Evolutionary conservation across 2,113 vertebrate genomes (phyloP), one percentile per base, ranked within the genome.

Genomic region (Perca schrenkii): DNA sequence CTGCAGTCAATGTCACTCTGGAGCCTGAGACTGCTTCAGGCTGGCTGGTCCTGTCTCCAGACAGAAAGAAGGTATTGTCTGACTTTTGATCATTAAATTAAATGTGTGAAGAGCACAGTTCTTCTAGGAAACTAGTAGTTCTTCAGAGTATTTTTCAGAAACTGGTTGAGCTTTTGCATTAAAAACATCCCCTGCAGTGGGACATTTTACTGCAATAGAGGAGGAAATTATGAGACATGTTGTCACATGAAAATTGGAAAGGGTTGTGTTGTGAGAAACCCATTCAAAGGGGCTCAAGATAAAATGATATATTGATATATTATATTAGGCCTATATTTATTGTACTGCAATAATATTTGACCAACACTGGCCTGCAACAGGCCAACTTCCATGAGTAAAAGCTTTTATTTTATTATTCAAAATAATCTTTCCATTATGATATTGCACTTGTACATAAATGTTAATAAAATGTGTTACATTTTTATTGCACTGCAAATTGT

Each of bases 1-100:
- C 74, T 74, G 2, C 82, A 93, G 93, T 83, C 21, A 82, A 89
- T 6, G 65, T 94, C 31, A 91, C 79, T 68, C 73, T 94, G 77
- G 94, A 94, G 46, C 87, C 91, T 8, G 66, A 22, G 4, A 94
- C 93, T 2, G 94, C 91, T 13, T 84, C 91, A 6, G 71, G 84
- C 2, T 93, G 91, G 90, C 58, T 94, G 49, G 10, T 86, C 21
- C 69, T 94, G 46, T 93, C 93, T 14, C 16, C 73, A 0, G 90
- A 94, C 34, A 64, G 82, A 49, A 94, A 92, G 69, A 79, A 88
- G 87, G 89, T 90, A 64, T 13, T 7, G 46, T 75, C 31, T 28
- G 21, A 76, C n/a, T 36, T 1, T 14, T 19, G 2, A n/a, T 28
- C 36, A 14, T 7, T 19, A 12, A 22, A 15, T 46, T n/a, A 10